A percentile compares a stretch with the other conserved stretches of the same genome.
These are phyloP conservation scores for Eidolon dupreanum DNA, from an alignment of 2,797 vertebrate species.

Conservation along the genomic window DNA sequence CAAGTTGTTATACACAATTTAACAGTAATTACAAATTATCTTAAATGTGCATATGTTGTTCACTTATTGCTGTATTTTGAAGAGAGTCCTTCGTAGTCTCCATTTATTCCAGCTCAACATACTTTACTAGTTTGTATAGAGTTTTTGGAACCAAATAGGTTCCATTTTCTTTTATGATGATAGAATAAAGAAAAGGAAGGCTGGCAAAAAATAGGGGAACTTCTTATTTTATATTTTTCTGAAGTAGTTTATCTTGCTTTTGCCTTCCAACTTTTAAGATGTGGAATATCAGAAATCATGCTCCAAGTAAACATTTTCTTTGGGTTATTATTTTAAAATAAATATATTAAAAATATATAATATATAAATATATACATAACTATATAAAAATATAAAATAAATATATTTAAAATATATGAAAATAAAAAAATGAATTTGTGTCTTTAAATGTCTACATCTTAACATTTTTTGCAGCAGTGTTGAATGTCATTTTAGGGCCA, in stretches of 20 bases:
- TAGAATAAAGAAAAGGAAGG: neutral
- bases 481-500: neutral
- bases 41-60: neutral
- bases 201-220: neutral
- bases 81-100: neutral
- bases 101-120: neutral
- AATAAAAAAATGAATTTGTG: neutral
- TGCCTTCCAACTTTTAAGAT: neutral
- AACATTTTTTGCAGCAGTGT: neutral
- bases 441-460: neutral
- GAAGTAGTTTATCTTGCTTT: neutral
- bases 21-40: neutral
- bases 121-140: neutral
- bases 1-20: neutral
- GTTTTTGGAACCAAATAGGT: neutral
- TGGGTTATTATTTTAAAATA: neutral
- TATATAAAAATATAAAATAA: too few species aligned
- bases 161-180: neutral
- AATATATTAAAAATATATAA: too few species aligned
- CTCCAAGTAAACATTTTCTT: neutral
- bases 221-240: neutral
- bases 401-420: neutral
- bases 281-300: neutral
- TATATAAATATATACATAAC: too few species aligned
- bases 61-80: neutral